A percentile compares a stretch with the other conserved stretches of the same genome.
Conservation (phyloP, 2,888 invertebrate genomes). For the Branchipolynoe longqiensis region DNA sequence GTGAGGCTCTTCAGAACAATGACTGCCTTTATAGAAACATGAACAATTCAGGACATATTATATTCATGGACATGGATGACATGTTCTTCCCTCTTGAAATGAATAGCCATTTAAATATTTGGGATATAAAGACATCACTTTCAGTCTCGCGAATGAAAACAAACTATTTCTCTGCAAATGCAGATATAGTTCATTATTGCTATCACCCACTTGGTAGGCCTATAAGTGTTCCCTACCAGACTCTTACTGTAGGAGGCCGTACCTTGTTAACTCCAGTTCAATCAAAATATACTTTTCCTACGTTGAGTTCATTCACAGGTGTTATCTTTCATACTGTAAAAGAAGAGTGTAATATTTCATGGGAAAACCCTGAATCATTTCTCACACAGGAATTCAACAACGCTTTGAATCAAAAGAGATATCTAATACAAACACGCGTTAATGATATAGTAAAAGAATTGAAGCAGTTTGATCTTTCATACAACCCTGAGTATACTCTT, state of each 20-base stretch:
- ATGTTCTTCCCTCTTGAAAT: background rate
- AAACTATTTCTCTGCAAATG: background rate
- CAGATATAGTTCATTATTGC: background rate
- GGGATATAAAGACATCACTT: no score
- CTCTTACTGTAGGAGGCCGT: no score
- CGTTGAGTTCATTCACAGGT: background rate
- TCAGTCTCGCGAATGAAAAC: background rate
- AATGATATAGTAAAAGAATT: no score
- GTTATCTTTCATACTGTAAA: background rate
- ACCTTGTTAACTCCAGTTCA: background rate
- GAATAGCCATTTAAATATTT: no score
- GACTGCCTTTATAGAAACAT: background rate
- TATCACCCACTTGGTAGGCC: background rate
- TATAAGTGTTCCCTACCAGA: background rate
- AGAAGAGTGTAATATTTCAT: no score
- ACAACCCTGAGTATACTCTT: no score
- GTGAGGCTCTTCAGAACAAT: background rate
- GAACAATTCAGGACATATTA: background rate
- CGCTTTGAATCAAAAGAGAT: no score
- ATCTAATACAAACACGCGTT: no score
- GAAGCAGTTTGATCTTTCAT: no score
- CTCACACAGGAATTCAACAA: no score
- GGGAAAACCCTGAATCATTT: no score
- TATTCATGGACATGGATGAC: background rate
- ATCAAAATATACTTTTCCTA: background rate